A percentile compares a stretch with the other conserved stretches of the same genome.
Evolutionary conservation across 2,113 vertebrate species (phyloP).

Genomic region (Corydoras maculifer): DNA sequence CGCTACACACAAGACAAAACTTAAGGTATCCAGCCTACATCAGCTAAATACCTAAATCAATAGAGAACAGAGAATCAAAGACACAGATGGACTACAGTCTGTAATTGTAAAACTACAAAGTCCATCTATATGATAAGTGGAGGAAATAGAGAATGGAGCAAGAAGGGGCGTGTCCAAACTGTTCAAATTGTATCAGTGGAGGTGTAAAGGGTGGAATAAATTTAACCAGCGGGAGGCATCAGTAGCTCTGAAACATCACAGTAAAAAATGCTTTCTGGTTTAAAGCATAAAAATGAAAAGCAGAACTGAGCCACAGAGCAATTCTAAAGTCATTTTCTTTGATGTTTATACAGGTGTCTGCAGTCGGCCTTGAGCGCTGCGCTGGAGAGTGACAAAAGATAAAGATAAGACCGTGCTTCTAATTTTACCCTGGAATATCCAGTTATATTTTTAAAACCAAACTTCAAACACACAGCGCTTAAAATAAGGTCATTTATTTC

Average conservation of each 20-base stretch:
- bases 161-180: too few relatives aligned
- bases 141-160: too few relatives aligned
- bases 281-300: background rate
- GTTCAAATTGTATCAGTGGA: too few relatives aligned
- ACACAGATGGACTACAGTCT: too few relatives aligned
- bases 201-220: too few relatives aligned
- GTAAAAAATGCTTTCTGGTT: background rate
- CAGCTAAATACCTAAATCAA: too few relatives aligned
- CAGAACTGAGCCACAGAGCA: slow-evolving; percentile 14
- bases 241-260: background rate
- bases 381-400: slow-evolving; percentile 14
- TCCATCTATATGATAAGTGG: too few relatives aligned
- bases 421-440: background rate
- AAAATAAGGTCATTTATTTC: background rate
- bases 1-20: too few relatives aligned
- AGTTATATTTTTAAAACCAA: background rate
- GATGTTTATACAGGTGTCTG: slow-evolving; percentile 21
- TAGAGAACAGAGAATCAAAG: too few relatives aligned
- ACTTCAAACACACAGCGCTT: background rate
- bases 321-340: slow-evolving; percentile 40
- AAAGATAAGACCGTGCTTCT: background rate
- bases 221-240: too few relatives aligned
- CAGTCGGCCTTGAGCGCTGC: slow-evolving; percentile 21
- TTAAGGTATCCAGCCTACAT: too few relatives aligned
- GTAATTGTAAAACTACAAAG: too few relatives aligned